Base-by-base conservation (phyloP, 2,888 invertebrate species). In the Syritta pipiens region DNA sequence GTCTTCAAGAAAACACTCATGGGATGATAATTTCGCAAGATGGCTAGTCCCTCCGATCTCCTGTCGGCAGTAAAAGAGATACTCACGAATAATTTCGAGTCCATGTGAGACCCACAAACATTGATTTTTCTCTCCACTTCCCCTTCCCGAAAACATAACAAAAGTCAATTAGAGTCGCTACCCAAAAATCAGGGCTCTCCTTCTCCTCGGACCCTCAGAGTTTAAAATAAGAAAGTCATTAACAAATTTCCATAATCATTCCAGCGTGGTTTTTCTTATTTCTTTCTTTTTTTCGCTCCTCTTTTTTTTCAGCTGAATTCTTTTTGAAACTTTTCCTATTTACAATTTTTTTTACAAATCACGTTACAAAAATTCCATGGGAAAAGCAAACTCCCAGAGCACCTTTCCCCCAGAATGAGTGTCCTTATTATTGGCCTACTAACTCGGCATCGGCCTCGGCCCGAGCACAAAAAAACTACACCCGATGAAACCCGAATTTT, bases 371-470 rank as follows among this genome's bases (percentile, higher is more conserved):
- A 17, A 37, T 35, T 46, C 35, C 6, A 17, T 12, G 1, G 22
- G 7, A 7, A 12, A 3, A 3, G n/a, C 40, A 17, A 35, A 30
- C 10, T n/a, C 46, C 14, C 37, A 28, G 17, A 10, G 14, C 9
- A 28, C 44, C 37, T 19, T 12, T 12, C 22, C 49, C n/a, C n/a
- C n/a, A 19, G 19, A 28, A 49, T 40, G 37, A 48, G 49, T 49
- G 49, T 10, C 51, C 55, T 55, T 55, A 55, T 55, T 55, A 55
- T 53, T 53, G 37, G 48, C 48, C 28, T 19, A 35, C 40, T 63
- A 40, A 28, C 30, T 30, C 40, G n/a, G 19, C 42, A 7, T 10
- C 26, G 17, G n/a, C 7, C n/a, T n/a, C n/a, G n/a, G n/a, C n/a
- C n/a, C n/a, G n/a, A n/a, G n/a, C n/a, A n/a, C n/a, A n/a, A n/a